phyloP scores from a whole-genome alignment of 2,113 vertebrate species.

The Alectura lathami region DNA sequence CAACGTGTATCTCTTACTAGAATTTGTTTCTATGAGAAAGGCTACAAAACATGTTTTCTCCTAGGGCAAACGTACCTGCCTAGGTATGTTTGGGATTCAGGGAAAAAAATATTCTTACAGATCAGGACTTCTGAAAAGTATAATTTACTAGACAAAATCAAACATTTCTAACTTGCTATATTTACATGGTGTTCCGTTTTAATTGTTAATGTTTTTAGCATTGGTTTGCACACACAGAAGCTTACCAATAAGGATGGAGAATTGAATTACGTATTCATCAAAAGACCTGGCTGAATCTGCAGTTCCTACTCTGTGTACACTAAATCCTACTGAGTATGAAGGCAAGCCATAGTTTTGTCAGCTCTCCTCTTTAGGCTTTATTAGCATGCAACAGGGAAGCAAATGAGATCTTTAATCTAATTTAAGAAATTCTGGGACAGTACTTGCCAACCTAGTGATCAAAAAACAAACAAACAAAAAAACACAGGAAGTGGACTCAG shows the following conservation, averaged over 20 bases:
- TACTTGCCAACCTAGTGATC: not conserved
- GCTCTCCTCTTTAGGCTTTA: not conserved
- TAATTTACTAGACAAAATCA: not conserved
- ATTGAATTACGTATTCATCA: not conserved
- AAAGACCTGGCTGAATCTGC: not conserved
- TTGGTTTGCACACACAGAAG: not conserved
- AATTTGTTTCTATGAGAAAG: conserved; percentile 23
- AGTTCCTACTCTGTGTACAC: not conserved
- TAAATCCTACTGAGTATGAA: not conserved
- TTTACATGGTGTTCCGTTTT: not conserved
- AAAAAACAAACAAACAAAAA: not conserved
- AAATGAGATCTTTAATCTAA: not conserved
- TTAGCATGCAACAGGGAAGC: not conserved
- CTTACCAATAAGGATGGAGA: too few species aligned
- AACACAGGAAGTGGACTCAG: not conserved
- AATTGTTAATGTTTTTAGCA: not conserved
- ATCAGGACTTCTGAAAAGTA: not conserved
- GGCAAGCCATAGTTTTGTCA: not conserved
- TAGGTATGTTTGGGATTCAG: not conserved
- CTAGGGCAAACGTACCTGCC: not conserved
- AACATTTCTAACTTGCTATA: not conserved
- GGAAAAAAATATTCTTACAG: not conserved
- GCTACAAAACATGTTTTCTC: not conserved
- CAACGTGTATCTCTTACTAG: not conserved
- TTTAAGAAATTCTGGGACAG: not conserved